phyloP scores from a whole-genome alignment of 2,797 vertebrate genomes.

The Smutsia temminckii region DNA sequence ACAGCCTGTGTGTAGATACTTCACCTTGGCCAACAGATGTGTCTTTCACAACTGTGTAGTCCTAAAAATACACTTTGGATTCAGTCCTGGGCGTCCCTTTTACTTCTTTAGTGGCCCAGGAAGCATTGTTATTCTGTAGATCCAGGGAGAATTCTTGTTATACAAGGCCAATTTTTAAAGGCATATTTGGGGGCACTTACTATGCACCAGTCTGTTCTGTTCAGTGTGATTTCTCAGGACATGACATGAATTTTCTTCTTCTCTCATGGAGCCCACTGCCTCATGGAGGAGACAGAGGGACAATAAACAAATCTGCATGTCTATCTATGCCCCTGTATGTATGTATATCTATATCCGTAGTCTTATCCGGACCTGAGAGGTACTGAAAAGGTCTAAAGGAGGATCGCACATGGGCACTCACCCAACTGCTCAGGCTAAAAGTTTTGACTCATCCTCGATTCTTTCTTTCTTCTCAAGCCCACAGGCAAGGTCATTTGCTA shows the following conservation, averaged over 20 bases:
- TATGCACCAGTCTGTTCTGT: neutral
- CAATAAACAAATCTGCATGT: too few species aligned
- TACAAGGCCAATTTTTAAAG: neutral
- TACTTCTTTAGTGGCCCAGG: neutral
- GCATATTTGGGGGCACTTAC: neutral
- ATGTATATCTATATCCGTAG: neutral
- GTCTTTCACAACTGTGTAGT: neutral
- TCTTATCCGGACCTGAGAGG: neutral
- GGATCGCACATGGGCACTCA: rapidly evolving
- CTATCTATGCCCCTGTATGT: neutral
- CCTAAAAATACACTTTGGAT: neutral
- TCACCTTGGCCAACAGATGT: neutral
- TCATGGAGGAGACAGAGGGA: neutral
- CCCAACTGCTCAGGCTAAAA: neutral
- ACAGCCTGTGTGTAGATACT: neutral
- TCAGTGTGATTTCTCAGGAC: neutral
- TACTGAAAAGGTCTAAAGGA: neutral
- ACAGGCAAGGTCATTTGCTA: neutral
- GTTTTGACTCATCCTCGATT: neutral
- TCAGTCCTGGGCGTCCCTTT: neutral
- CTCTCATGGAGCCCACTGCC: neutral
- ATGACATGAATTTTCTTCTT: neutral
- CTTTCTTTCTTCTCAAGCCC: neutral
- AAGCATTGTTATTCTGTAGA: neutral
- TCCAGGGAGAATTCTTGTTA: neutral